A percentile compares a stretch with the other conserved stretches of the same genome.
Conservation (phyloP, 2,888 invertebrate species). For the Machimus atricapillus region DNA sequence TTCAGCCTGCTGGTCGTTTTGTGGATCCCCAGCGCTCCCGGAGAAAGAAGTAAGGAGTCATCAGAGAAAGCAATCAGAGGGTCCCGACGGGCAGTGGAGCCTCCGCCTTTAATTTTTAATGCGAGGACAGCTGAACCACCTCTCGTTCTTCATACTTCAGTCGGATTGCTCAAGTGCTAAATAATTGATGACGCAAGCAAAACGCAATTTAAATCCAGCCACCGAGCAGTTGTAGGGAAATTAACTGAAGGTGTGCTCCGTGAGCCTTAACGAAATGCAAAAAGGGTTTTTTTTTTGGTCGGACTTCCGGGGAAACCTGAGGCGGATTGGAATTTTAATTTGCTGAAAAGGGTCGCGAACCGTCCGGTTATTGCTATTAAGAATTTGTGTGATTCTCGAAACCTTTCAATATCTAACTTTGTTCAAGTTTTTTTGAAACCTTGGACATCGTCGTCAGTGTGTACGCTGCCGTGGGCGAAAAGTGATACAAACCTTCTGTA, state of each 20-base stretch:
- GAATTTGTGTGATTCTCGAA: background rate
- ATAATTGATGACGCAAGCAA: background rate
- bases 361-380: background rate
- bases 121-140: background rate
- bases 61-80: constrained; percentile 15
- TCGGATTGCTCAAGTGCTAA: constrained; percentile 14
- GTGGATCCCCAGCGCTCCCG: background rate
- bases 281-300: background rate
- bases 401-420: background rate
- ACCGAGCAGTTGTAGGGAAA: background rate
- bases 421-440: background rate
- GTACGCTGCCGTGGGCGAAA: background rate
- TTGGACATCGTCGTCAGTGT: background rate
- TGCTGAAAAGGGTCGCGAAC: background rate
- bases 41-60: constrained; percentile 16
- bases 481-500: background rate
- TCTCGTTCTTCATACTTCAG: background rate
- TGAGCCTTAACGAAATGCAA: background rate
- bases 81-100: background rate
- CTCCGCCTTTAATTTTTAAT: background rate
- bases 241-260: background rate
- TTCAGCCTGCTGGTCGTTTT: constrained; percentile 19
- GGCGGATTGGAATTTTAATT: background rate
- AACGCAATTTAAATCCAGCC: background rate
- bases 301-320: background rate